Percentiles rank a stretch among this genome's conserved stretches.
Conservation (phyloP, 2,888 invertebrate species). For the Drosophila paranaensis region DNA sequence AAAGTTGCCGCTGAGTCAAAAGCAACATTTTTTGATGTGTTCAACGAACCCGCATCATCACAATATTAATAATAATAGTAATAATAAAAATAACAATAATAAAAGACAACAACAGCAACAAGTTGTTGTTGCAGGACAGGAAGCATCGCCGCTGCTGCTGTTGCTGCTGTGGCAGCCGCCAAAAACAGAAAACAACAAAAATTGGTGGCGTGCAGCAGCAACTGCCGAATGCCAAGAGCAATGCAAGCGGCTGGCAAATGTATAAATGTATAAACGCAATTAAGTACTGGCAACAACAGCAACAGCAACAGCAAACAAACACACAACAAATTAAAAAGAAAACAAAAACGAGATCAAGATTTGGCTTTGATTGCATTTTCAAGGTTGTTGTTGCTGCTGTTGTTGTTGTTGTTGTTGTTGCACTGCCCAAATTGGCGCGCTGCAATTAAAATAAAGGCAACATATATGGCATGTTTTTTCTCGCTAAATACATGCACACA, state of each 20-base stretch:
- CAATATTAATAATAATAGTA: constrained; percentile 59
- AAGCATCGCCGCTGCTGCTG: constrained; percentile 50
- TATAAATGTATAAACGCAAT: constrained; percentile 65
- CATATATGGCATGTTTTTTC: constrained; percentile 61
- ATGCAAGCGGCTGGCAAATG: constrained; percentile 30
- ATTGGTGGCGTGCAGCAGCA: constrained; percentile 73
- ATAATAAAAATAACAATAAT: constrained; percentile 30
- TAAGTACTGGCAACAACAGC: constrained; percentile 53
- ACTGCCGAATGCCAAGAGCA: constrained; percentile 76
- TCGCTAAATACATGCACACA: not conserved
- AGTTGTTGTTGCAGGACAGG: constrained; percentile 60
- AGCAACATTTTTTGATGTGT: constrained; percentile 65
- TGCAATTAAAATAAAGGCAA: constrained; percentile 68
- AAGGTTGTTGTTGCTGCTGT: constrained; percentile 67
- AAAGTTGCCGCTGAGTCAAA: constrained; percentile 54
- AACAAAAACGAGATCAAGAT: constrained; percentile 76
- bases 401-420: constrained; percentile 54
- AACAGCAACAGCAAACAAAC: constrained; percentile 34
- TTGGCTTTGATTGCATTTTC: constrained; percentile 76
- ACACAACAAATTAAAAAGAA: constrained; percentile 16
- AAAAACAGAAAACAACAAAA: constrained; percentile 53
- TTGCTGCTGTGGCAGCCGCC: constrained; percentile 32
- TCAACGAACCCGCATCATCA: constrained; percentile 67
- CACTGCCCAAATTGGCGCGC: constrained; percentile 73
- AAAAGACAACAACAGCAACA: constrained; percentile 25